Conservation (phyloP, 2,888 invertebrate species). For the Julus scanicus region DNA sequence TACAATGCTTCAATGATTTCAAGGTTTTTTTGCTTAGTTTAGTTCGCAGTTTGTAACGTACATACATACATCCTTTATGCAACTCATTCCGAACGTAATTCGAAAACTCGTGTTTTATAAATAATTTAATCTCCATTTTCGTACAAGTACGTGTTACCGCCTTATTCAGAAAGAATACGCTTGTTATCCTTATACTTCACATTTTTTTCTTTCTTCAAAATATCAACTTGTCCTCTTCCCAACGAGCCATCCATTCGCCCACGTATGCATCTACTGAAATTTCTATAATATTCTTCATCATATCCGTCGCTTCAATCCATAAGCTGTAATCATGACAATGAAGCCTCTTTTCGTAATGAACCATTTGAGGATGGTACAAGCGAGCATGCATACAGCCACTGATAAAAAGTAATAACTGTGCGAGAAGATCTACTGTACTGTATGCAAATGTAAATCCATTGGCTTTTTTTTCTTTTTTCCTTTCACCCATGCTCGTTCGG, state of each 20-base stretch:
- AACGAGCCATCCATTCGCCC: not conserved
- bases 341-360: constrained; percentile 29
- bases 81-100: not conserved
- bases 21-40: too few species aligned
- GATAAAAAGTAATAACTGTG: constrained; percentile 34
- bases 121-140: not conserved
- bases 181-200: not conserved
- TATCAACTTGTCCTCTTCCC: not conserved
- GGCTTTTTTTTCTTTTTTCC: not conserved
- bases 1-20: too few species aligned
- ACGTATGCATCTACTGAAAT: not conserved
- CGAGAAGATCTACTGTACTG: not conserved
- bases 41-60: too few species aligned
- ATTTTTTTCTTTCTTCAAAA: not conserved
- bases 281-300: not conserved
- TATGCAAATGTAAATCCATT: constrained; percentile 1
- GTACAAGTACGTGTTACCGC: not conserved
- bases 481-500: not conserved
- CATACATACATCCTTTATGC: too few species aligned
- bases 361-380: not conserved
- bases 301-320: constrained; percentile 39
- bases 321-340: constrained; percentile 45
- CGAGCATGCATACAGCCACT: not conserved
- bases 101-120: not conserved
- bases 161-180: not conserved